Conservation (phyloP, 2,113 vertebrate genomes). For the Catharus fuscescens region DNA sequence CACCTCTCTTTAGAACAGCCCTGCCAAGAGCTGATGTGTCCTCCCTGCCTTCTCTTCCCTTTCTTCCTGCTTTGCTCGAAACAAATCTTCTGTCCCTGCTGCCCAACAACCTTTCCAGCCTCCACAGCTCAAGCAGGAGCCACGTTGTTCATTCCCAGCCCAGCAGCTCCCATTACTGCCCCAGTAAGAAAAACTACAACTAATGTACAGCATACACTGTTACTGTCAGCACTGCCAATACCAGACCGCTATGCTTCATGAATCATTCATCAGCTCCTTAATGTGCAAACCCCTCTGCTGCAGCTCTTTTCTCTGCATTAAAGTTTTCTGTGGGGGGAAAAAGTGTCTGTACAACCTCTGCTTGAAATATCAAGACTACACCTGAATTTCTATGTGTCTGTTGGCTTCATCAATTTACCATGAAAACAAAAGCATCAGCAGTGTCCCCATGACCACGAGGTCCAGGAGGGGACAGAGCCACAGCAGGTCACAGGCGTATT, state of each 20-base stretch:
- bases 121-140: neutral
- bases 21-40: neutral
- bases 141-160: neutral
- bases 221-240: neutral
- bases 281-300: slow-evolving; percentile 16
- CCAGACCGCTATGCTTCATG: slow-evolving; percentile 4
- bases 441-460: neutral
- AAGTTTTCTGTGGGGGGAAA: neutral
- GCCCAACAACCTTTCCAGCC: neutral
- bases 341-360: neutral
- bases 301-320: slow-evolving; percentile 19
- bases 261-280: slow-evolving; percentile 41
- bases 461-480: neutral
- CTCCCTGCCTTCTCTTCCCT: neutral
- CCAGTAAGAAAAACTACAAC: slow-evolving; percentile 1
- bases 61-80: neutral
- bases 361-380: neutral
- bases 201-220: accelerated
- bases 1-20: accelerated
- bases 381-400: neutral
- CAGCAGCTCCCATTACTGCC: neutral
- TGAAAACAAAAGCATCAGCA: neutral
- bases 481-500: neutral
- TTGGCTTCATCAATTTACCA: neutral
- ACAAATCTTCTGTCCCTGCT: neutral